Base-by-base conservation (phyloP, 2,888 invertebrate genomes). In the Strigamia maritima region DNA sequence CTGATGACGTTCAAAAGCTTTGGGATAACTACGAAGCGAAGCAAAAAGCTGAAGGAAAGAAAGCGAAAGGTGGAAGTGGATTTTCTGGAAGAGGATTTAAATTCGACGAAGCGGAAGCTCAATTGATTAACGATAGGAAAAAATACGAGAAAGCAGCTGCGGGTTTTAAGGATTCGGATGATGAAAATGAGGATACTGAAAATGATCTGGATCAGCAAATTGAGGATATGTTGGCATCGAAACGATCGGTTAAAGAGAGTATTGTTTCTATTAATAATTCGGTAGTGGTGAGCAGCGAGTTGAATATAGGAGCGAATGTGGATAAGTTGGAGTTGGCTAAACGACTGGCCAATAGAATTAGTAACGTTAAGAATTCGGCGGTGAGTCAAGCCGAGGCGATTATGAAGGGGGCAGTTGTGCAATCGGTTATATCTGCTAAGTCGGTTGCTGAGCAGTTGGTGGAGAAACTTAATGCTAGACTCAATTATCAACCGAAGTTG, bases 151-250 rank as follows among this genome's bases (percentile, higher is more conserved):
- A 98, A 86, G 97, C 98, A 1, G 98, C 98, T 0, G 89, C 98
- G 0, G 90, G 85, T 31, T 82, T 87, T 14, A 94, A 95, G 83
- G 98, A 99, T 86, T 97, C 97, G 0, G 98, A 98, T 83, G 98
- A 98, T 83, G 98, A 98, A 84, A 98, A 99, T 81, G 98, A 97
- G 84, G 94, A 97, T 80, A 97, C 98, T 84, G 87, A 86, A 82
- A n/a, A n/a, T n/a, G n/a, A n/a, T n/a, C n/a, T n/a, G 80, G 98
- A 99, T 85, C 95, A 97, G 85, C 97, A 98, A 87, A 98, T 99
- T 83, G 97, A 97, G 85, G 94, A 93, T 82, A 94, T 99, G 93
- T 91, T 99, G 84, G 95, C 95, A 0, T 94, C 95, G 2, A 97
- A 97, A 87, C 91, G 96, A 84, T 95, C 94, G 14, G 94, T 98